Percentiles rank a stretch among this genome's conserved stretches.
Evolutionary conservation across 2,113 vertebrate species (phyloP).

Genomic region (Macaca nemestrina): DNA sequence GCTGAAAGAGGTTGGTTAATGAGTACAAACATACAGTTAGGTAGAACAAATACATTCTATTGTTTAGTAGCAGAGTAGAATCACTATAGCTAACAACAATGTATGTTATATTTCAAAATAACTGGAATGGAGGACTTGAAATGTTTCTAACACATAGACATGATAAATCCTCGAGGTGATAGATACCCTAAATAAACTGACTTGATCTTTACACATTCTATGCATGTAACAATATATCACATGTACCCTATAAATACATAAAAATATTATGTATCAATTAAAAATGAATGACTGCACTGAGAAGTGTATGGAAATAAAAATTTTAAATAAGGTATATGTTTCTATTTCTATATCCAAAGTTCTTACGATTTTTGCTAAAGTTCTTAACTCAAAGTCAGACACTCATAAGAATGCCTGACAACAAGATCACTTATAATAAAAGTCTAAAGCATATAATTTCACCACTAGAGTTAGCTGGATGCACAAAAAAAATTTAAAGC

Average conservation of each 20-base stretch:
- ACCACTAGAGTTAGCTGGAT: neutral
- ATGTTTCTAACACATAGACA: neutral
- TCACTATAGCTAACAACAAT: neutral
- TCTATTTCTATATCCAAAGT: slow-evolving; percentile 13
- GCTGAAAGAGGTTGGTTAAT: neutral
- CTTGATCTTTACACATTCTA: neutral
- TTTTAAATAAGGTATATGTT: neutral
- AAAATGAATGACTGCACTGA: neutral
- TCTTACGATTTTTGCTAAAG: neutral
- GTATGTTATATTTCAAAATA: neutral
- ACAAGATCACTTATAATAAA: slow-evolving; percentile 24
- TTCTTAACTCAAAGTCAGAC: neutral
- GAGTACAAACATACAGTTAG: neutral
- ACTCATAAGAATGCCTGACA: neutral
- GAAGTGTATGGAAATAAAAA: neutral
- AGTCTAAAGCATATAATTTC: slow-evolving; percentile 7
- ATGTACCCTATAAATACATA: neutral
- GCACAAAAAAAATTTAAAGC: neutral
- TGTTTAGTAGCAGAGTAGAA: neutral
- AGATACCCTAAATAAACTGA: neutral
- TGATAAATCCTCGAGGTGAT: neutral
- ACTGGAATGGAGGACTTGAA: neutral
- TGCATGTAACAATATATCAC: neutral
- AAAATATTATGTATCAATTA: neutral
- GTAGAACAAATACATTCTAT: neutral